Percentiles rank a stretch among this genome's conserved stretches.
phyloP scores from a whole-genome alignment of 1,140 invertebrate genomes.

The Gyrodactylus bullatarudis region DNA sequence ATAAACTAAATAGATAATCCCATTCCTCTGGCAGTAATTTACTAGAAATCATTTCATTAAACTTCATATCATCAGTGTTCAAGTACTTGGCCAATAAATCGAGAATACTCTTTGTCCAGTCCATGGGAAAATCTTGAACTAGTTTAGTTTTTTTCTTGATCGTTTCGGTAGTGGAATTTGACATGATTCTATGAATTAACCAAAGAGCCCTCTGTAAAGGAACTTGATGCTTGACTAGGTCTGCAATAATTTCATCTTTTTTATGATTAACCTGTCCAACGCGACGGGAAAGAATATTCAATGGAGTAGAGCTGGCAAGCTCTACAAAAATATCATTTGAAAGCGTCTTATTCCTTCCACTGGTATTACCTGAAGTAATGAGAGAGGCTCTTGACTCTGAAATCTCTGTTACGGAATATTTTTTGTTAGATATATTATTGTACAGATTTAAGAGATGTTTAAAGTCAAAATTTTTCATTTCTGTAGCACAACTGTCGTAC shows the following conservation, averaged over 20 bases:
- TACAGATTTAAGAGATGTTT: background rate
- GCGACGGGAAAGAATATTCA: background rate
- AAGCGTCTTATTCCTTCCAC: background rate
- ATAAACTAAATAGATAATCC: background rate
- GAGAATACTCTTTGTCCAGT: background rate
- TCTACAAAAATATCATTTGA: background rate
- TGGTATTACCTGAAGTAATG: background rate
- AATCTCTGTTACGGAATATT: background rate
- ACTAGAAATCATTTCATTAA: background rate
- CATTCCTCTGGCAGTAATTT: background rate
- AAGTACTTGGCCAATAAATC: background rate
- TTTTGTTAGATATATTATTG: background rate
- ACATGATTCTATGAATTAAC: constrained; percentile 2
- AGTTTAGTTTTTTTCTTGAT: background rate
- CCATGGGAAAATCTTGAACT: background rate
- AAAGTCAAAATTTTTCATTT: background rate
- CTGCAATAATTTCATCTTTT: background rate
- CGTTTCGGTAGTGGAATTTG: background rate
- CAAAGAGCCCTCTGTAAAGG: background rate
- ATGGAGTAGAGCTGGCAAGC: background rate
- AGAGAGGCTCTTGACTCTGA: background rate
- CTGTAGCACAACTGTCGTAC: background rate
- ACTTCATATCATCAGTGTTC: background rate
- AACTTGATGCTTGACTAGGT: background rate
- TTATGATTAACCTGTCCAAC: background rate